phyloP scores from a whole-genome alignment of 64 coral and sea anemone species.

The Stichodactyla helianthus region DNA sequence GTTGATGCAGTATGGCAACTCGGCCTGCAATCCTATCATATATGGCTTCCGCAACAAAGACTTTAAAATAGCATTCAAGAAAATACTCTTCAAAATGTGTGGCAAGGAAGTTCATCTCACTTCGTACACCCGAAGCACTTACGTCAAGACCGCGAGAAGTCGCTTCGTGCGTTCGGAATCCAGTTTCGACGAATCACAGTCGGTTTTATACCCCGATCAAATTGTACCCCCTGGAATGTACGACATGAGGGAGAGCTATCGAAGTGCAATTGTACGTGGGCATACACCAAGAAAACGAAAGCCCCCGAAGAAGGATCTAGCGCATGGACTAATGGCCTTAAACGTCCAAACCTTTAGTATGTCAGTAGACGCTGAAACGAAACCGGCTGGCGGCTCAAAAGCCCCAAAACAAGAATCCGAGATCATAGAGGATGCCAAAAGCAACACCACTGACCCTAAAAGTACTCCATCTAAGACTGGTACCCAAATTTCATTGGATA shows the following conservation, averaged over 20 bases:
- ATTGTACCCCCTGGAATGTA: conserved; percentile 23
- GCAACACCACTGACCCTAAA: conserved; percentile 13
- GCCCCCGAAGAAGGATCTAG: conserved; percentile 24
- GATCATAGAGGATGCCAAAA: background rate
- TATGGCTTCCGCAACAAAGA: conserved; percentile 81
- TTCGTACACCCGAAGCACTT: conserved; percentile 41
- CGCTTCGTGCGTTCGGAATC: conserved; percentile 47
- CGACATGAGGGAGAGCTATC: conserved; percentile 65
- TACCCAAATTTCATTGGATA: background rate
- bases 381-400: background rate
- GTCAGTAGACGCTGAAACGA: background rate
- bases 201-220: conserved; percentile 47
- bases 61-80: conserved; percentile 68
- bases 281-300: conserved; percentile 38
- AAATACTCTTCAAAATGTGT: conserved; percentile 51
- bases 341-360: conserved; percentile 43
- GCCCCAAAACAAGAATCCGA: background rate
- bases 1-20: conserved; percentile 73
- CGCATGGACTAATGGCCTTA: conserved; percentile 35
- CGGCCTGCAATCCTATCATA: conserved; percentile 69
- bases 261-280: conserved; percentile 58
- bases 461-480: background rate
- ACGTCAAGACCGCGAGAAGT: conserved; percentile 18
- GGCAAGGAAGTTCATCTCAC: conserved; percentile 59
- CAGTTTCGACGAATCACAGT: conserved; percentile 63